Conservation (phyloP, 1,140 invertebrate species). For the Sycobia sp. region DNA sequence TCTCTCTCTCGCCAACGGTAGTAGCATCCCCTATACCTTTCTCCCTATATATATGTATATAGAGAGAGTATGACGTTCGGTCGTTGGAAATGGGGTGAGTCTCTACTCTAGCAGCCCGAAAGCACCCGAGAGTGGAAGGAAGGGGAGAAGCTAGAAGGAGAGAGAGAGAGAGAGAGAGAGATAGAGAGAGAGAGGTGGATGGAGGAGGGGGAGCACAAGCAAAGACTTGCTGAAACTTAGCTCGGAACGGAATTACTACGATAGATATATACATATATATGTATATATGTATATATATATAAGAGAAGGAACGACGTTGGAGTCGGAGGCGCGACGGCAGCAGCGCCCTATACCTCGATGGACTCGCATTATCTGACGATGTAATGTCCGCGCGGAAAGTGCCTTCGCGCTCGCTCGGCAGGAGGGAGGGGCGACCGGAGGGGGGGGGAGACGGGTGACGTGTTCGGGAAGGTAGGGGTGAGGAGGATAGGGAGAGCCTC, state of each 20-base stretch:
- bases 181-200: no score
- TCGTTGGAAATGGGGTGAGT: constrained; percentile 19
- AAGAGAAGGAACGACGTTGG: no score
- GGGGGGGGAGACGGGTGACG: no score
- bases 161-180: no score
- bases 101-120: constrained; percentile 2
- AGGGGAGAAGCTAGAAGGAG: constrained; percentile 19
- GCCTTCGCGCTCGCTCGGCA: neutral
- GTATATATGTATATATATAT: no score
- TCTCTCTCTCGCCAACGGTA: neutral
- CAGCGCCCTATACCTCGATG: neutral
- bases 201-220: neutral
- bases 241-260: constrained; percentile 2
- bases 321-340: neutral
- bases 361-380: neutral
- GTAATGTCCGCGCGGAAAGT: neutral
- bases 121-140: constrained; percentile 7
- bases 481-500: no score
- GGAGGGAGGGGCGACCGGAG: no score
- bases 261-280: no score
- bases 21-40: neutral
- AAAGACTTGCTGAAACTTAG: constrained; percentile 5
- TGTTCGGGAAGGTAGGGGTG: neutral
- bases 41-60: neutral
- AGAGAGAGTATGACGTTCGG: neutral